phyloP scores from a whole-genome alignment of 2,888 invertebrate genomes.

The Aspidiotus destructor region DNA sequence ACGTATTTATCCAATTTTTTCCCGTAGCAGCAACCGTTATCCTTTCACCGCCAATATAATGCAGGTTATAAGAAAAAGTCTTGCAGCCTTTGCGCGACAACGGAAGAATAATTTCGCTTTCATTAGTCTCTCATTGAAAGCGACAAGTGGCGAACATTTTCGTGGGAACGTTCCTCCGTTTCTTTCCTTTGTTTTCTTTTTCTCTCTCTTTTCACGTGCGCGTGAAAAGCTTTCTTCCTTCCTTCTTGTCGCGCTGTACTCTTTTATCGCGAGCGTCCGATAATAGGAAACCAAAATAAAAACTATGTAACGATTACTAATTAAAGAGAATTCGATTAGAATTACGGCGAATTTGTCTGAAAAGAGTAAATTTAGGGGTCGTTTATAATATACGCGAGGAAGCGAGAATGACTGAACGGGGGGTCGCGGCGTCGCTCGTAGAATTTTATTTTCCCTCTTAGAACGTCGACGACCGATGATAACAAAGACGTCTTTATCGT shows the following conservation, averaged over 20 bases:
- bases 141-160: conserved; percentile 4
- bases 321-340: not conserved
- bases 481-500: conserved; percentile 2
- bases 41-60: too few species aligned
- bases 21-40: not conserved
- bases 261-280: not conserved
- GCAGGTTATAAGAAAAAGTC: not conserved
- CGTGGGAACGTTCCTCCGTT: not conserved
- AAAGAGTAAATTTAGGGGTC: too few species aligned
- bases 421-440: not conserved
- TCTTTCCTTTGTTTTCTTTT: not conserved
- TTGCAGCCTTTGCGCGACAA: not conserved
- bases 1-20: not conserved
- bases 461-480: not conserved
- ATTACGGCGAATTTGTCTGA: too few species aligned
- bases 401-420: too few species aligned
- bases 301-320: not conserved
- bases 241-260: not conserved
- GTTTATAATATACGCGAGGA: not conserved
- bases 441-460: not conserved
- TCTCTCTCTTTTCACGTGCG: too few species aligned
- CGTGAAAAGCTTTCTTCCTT: too few species aligned
- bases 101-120: not conserved
- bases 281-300: not conserved
- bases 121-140: not conserved